Evolutionary conservation across 2,797 vertebrate species (phyloP), one percentile per base, ranked within the genome.

Genomic region (Pseudochaenichthys georgianus): DNA sequence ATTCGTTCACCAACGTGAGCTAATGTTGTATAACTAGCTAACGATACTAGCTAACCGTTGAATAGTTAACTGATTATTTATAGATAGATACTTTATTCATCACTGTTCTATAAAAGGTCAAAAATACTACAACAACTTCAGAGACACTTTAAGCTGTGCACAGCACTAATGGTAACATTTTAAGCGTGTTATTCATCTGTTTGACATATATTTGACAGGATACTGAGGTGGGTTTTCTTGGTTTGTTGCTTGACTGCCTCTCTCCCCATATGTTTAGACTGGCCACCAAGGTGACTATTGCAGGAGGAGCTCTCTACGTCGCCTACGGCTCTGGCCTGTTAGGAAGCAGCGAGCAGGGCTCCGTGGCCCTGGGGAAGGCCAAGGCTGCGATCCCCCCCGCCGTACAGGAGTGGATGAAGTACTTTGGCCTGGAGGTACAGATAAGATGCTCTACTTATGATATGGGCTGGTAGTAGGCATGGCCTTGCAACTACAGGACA

Each of bases 231-330:
- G 0, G 10, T 42, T 3, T 45, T 42, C 38, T 4, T 70, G 10
- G 2, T 19, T 63, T 15, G 71, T 15, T 13, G 0, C 5, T 8
- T 71, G 51, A 66, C 58, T 70, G 21, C 7, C 5, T 62, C 1
- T 61, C 3, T 74, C 61, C 59, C 4, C 6, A 54, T 84, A 19
- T 4, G 46, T 84, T n/a, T 3, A 99, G 98, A 87, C 91, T 98
- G 65, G 92, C 96, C 73, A 90, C 96, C 79, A 99, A 98, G 91
- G 94, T 96, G 81, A 89, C 94, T 57, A 89, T 99, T 73, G 97
- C 96, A 8, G 98, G 97, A 81, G 96, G 96, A 42, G 96, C 97
- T 0, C 79, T 98, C 0, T 99, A 97, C 0, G 88, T 98, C 8
- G 96, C 93, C 0, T 97, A 94, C 2, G 96, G 97, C 80, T 96